Evolutionary conservation across 2,113 vertebrate species (phyloP).

Genomic region (Odobenus rosmarus): DNA sequence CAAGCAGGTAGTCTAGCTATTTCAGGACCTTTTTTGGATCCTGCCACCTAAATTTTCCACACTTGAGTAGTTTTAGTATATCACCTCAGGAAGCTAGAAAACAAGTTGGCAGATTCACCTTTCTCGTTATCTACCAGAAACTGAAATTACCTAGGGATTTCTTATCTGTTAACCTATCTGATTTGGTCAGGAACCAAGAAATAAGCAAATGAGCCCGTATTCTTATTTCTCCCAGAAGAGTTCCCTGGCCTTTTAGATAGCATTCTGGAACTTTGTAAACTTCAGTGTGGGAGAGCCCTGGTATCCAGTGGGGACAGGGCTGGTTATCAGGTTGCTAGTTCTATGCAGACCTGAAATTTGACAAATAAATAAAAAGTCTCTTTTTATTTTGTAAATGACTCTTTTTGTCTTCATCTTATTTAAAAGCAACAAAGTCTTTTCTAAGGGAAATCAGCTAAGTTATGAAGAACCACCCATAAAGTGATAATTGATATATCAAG

Average conservation of each 20-base stretch:
- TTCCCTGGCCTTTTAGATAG: background rate
- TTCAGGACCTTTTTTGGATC: background rate
- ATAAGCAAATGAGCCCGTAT: background rate
- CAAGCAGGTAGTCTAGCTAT: background rate
- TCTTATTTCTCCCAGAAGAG: background rate
- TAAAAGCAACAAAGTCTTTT: background rate
- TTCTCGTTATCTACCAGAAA: background rate
- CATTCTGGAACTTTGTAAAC: background rate
- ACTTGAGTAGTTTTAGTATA: background rate
- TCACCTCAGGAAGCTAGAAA: conserved; percentile 7
- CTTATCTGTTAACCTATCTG: background rate
- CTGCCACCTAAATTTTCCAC: background rate
- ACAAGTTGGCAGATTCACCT: background rate
- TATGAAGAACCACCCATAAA: background rate
- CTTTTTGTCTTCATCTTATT: background rate
- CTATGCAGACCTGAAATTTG: conserved; percentile 3
- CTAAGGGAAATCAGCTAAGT: background rate
- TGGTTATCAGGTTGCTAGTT: background rate
- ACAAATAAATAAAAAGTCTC: background rate
- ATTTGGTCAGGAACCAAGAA: background rate
- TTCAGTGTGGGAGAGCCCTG: background rate
- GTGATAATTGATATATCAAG: background rate
- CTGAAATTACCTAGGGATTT: background rate
- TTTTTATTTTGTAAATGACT: background rate
- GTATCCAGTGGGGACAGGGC: rapidly evolving